These are phyloP conservation scores for Penaeus monodon DNA, from an alignment of 2,888 invertebrate genomes.

Conservation along the genomic window DNA sequence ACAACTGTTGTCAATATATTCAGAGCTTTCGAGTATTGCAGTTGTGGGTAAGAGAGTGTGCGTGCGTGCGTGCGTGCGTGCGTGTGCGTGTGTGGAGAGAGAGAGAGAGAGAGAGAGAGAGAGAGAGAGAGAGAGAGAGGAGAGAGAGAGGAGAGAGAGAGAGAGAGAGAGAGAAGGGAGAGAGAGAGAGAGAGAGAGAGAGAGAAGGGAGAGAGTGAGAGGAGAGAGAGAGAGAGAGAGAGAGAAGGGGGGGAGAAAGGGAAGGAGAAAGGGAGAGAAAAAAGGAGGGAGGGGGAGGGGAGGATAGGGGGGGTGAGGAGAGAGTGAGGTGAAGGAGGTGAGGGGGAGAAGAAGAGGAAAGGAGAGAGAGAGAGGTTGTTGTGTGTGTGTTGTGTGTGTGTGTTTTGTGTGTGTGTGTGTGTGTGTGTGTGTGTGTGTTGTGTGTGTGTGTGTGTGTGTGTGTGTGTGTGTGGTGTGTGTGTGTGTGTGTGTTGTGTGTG, in stretches of 20 bases:
- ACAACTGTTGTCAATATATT: no score
- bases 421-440: conserved; percentile 9
- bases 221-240: rapidly evolving
- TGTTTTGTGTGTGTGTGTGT: conserved; percentile 5
- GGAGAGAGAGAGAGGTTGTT: background rate
- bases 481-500: no score
- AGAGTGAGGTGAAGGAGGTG: background rate
- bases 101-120: rapidly evolving
- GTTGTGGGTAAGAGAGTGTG: no score
- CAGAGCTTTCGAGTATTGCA: no score
- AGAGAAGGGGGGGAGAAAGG: background rate
- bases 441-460: background rate
- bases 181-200: background rate
- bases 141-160: background rate
- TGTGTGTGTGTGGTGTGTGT: background rate
- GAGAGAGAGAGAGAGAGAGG: no score
- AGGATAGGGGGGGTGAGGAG: background rate
- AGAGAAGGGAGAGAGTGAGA: background rate
- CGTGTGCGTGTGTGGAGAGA: no score
- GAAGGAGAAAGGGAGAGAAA: background rate
- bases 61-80: no score
- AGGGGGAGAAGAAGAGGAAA: background rate
- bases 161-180: background rate
- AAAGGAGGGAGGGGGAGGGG: background rate
- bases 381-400: background rate